Evolutionary conservation across 2,888 invertebrate genomes (phyloP), one percentile per base, ranked within the genome.

Genomic region (Troides oblongomaculatus): DNA sequence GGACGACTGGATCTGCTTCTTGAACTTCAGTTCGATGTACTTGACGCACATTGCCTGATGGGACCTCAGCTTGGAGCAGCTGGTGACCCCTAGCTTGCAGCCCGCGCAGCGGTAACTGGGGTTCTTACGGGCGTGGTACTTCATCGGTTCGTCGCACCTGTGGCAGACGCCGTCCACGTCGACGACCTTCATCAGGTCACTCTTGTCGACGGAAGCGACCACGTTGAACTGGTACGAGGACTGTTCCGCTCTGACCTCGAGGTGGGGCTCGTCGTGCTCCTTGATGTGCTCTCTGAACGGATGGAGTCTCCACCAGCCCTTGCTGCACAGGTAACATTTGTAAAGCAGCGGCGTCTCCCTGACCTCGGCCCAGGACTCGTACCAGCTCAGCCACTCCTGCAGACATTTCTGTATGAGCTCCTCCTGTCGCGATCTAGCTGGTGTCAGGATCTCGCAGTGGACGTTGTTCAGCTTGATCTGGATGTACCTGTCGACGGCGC

Each of bases 281-380:
- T 21, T 56, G 17, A 70, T 43, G 50, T 70, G 70, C 10, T 67
- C 60, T n/a, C 62, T 18, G 23, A 70, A 70, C 18, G 70, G 60
- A 1, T 64, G 17, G 7, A 70, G n/a, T 18, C 56, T 67, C 60
- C 66, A 70, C 63, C 63, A 70, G 25, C 70, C 70, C 12, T 12
- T 61, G 18, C 46, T 43, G 58, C 70, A 70, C 1, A 66, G n/a
- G 25, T 70, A 67, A 36, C 70, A 70, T 57, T 56, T 67, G 18
- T 70, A 70, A 8, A 67, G 6, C 25, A 67, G 21, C 1, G 70
- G 70, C 0, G 60, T 18, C 10, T 46, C 53, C 25, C 66, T 53
- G 1, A 23, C n/a, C 5, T 12, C 39, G 0, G 66, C n/a, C 21
- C 23, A 12, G 7, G 6, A 23, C 12, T 43, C 56, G 17, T 64